These are phyloP conservation scores for Periophthalmodon schlosseri DNA, from an alignment of 2,113 vertebrate genomes.

Conservation along the genomic window DNA sequence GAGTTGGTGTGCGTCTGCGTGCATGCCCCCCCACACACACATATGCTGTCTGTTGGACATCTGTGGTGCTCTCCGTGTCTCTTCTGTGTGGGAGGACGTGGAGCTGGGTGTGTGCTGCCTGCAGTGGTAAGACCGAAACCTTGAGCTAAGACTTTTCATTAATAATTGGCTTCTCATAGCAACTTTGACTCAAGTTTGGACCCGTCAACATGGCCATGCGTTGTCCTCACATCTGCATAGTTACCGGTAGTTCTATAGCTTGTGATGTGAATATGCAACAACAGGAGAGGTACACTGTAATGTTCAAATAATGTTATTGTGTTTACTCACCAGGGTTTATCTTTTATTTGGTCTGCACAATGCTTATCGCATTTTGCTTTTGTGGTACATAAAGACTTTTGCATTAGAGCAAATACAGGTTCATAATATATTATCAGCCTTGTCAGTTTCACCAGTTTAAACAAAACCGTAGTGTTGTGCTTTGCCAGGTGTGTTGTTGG, in stretches of 20 bases:
- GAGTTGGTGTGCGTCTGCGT: slow-evolving; percentile 34
- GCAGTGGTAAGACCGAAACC: slow-evolving; percentile 52
- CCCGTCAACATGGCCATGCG: slow-evolving; percentile 54
- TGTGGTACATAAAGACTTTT: background rate
- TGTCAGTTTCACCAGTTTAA: background rate
- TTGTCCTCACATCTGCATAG: slow-evolving; percentile 42
- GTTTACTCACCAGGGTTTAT: background rate
- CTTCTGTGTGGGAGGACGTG: slow-evolving; percentile 51
- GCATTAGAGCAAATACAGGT: background rate
- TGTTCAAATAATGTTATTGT: no score
- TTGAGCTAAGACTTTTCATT: slow-evolving; percentile 75
- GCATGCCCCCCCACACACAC: slow-evolving; percentile 53
- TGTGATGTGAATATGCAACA: background rate
- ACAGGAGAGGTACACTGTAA: background rate
- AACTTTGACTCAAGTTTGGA: slow-evolving; percentile 60
- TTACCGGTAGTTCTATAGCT: slow-evolving; percentile 1
- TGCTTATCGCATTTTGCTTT: background rate
- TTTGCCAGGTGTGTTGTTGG: no score
- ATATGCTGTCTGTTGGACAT: slow-evolving; percentile 59
- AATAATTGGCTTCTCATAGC: slow-evolving; percentile 72
- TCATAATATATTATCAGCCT: background rate
- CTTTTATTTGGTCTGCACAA: background rate
- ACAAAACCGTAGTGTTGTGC: background rate
- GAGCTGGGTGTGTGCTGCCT: slow-evolving; percentile 42
- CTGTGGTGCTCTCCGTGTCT: slow-evolving; percentile 63